Conservation (phyloP, 1,140 invertebrate species). For the Polypedilum pembai region DNA sequence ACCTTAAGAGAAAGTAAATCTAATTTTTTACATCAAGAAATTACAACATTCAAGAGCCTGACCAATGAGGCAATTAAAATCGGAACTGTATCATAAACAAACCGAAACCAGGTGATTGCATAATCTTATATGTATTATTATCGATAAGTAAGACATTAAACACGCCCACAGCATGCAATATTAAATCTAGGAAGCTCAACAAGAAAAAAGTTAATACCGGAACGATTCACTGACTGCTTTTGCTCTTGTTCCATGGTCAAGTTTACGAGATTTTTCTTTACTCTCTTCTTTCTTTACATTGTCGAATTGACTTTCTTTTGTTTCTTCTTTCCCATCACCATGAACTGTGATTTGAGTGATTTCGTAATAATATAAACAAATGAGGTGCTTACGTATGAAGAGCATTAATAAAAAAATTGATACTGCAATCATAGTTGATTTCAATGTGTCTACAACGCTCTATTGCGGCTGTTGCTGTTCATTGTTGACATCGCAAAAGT, state of each 20-base stretch:
- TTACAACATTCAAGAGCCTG: background rate
- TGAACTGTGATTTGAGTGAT: background rate
- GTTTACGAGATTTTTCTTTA: background rate
- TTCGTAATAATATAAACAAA: background rate
- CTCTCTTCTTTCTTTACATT: background rate
- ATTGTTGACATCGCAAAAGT: background rate
- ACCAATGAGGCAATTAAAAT: constrained; percentile 2
- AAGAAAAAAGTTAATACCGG: background rate
- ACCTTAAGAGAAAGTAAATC: too few species aligned
- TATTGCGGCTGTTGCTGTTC: background rate
- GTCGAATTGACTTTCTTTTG: background rate
- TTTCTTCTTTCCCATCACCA: background rate
- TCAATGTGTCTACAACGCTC: background rate
- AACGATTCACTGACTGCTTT: background rate
- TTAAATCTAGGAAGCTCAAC: background rate
- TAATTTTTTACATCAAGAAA: background rate
- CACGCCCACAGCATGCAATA: background rate
- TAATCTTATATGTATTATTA: background rate
- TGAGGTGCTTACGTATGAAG: background rate
- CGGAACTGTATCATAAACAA: background rate
- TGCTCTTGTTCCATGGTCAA: constrained; percentile 2
- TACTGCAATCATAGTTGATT: background rate
- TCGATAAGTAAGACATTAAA: background rate
- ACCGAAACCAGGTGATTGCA: background rate
- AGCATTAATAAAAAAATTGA: constrained; percentile 14